Evolutionary conservation across 2,888 invertebrate genomes (phyloP), one percentile per base, ranked within the genome.

Genomic region (Athrips mouffetella): DNA sequence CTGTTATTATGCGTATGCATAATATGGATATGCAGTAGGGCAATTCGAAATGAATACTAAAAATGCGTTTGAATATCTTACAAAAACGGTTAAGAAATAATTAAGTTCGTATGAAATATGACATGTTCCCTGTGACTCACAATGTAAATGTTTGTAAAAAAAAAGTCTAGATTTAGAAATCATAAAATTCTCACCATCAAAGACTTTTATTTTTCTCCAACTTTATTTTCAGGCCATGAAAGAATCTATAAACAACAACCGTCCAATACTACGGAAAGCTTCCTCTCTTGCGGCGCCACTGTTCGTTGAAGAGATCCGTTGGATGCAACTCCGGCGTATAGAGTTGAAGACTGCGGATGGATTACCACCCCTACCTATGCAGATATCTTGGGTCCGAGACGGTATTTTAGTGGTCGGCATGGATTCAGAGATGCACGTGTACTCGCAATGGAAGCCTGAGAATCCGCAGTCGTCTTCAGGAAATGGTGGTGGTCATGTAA

Each of bases 341-440:
- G 94, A 97, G 62, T 76, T 99, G 10, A 93, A 94, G 54, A 98
- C 98, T 0, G 98, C 98, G 0, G 99, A 99, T 70, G 98, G 98
- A 0, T 80, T 99, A 30, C 98, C 98, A 0, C 98, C 99, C 0
- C 81, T 99, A 41, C 99, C 99, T 0, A 99, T 99, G 96, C 98
- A 98, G 76, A 95, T 99, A 64, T 98, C 98, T 1, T 99, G 99
- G 99, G 98, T 99, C 0, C 91, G 99, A 18, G 99, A 99, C 70
- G 99, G 99, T 0, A 97, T 99, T 57, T 86, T 99, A 1, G 97
- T 99, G 0, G 98, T 99, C 1, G 99, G 99, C 1, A 98, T 99
- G 98, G 98, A 99, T 75, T 98, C 98, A 2, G 99, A 99, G 78
- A 98, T 99, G 98, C 98, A 99, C 69, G 98, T 99, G 0, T 99